These are phyloP conservation scores for Hydractinia symbiolongicarpus DNA, from an alignment of 30 jellyfish, hydroid and myxozoan species.

Conservation along the genomic window DNA sequence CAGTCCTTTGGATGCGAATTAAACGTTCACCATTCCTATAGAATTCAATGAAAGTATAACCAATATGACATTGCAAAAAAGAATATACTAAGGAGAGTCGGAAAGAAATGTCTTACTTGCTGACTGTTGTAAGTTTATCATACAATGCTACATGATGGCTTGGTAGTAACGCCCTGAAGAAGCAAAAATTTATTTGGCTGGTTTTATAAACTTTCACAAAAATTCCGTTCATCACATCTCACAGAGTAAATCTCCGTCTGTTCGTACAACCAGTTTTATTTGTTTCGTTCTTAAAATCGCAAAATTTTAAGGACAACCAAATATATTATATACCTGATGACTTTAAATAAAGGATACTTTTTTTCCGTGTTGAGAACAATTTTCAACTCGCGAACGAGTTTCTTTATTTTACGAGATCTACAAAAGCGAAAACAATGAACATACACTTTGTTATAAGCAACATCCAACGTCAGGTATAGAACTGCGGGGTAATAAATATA, in stretches of 20 bases:
- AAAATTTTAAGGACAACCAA: neutral
- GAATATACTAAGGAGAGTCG: neutral
- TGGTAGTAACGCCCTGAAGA: no score
- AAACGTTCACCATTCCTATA: constrained; percentile 83
- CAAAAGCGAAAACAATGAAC: neutral
- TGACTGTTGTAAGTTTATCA: neutral
- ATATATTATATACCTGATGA: neutral
- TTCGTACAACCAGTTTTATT: no score
- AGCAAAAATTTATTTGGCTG: no score
- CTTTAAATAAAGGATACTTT: constrained; percentile 2
- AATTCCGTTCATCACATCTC: no score
- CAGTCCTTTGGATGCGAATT: constrained; percentile 52
- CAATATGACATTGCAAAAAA: neutral
- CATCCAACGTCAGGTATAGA: no score
- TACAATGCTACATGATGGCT: neutral
- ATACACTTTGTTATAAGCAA: neutral
- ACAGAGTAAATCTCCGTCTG: no score
- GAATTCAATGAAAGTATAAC: neutral
- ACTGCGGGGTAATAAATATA: no score
- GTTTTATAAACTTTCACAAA: no score
- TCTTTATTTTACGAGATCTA: neutral
- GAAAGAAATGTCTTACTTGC: neutral
- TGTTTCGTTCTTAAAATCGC: neutral
- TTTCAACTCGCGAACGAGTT: constrained; percentile 1
- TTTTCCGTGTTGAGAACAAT: neutral